A percentile compares a stretch with the other conserved stretches of the same genome.
These are phyloP conservation scores for Psammodynastes pulverulentus DNA, from an alignment of 2,113 vertebrate genomes.

Conservation along the genomic window DNA sequence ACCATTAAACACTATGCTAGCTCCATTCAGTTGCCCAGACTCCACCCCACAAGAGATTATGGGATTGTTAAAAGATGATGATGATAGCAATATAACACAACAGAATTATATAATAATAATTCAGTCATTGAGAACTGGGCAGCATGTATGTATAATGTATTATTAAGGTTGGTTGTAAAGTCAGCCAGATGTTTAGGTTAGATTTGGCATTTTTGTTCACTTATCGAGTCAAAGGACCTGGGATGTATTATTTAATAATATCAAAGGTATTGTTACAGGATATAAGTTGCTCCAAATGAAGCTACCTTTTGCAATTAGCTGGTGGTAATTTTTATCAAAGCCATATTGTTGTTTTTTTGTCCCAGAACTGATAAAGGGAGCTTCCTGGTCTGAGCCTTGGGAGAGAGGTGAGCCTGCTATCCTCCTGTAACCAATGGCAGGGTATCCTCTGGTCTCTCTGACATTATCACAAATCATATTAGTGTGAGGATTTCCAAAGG, in stretches of 20 bases:
- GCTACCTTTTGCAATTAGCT: background rate
- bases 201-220: background rate
- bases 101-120: background rate
- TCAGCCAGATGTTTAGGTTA: background rate
- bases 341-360: background rate
- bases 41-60: too few species aligned
- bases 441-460: background rate
- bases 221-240: background rate
- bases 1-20: too few species aligned
- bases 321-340: background rate
- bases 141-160: background rate
- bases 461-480: background rate
- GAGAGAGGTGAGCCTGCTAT: background rate
- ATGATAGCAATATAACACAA: background rate
- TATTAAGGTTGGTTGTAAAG: background rate
- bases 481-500: background rate
- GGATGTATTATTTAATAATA: background rate
- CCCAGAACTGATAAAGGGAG: background rate
- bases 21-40: too few species aligned
- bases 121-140: background rate
- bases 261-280: background rate
- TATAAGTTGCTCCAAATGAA: background rate
- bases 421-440: background rate
- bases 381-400: background rate
- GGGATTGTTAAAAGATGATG: too few species aligned